A percentile compares a stretch with the other conserved stretches of the same genome.
phyloP scores from a whole-genome alignment of 2,113 vertebrate species.

The Myiopsitta monachus region DNA sequence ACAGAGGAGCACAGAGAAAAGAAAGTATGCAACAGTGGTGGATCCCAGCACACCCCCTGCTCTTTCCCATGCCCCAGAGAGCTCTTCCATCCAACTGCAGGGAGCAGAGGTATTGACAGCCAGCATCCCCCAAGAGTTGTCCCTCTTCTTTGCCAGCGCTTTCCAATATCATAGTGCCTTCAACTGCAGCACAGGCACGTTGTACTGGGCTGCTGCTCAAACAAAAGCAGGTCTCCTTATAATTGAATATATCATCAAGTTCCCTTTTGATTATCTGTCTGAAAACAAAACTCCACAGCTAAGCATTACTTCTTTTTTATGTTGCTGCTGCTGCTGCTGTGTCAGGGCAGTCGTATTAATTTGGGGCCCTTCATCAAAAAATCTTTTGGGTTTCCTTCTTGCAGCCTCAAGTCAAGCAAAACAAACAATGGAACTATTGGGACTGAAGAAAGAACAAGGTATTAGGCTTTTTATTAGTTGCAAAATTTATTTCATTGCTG shows the following conservation, averaged over 20 bases:
- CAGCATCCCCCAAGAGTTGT: not conserved
- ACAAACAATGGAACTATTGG: conserved; percentile 24
- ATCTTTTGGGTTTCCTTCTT: not conserved
- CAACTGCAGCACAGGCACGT: rapidly evolving
- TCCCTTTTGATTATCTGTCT: conserved; percentile 58
- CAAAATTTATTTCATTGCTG: conserved; percentile 25
- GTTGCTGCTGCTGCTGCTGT: not conserved
- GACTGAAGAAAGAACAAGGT: not conserved
- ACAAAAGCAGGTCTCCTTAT: not conserved
- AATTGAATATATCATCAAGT: not conserved
- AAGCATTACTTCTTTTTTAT: conserved; percentile 58
- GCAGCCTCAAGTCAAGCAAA: conserved; percentile 25
- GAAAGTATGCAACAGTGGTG: rapidly evolving
- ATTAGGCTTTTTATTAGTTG: conserved; percentile 22
- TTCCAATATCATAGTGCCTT: not conserved
- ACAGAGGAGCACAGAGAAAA: not conserved
- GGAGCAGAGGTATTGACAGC: not conserved
- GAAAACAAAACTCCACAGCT: conserved; percentile 50
- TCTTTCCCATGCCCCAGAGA: rapidly evolving
- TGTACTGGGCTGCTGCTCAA: not conserved
- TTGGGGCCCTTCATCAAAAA: not conserved
- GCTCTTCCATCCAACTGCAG: not conserved
- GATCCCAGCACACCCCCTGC: not conserved
- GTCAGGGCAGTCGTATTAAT: conserved; percentile 26
- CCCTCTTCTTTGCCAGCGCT: rapidly evolving